Evolutionary conservation across 1,140 invertebrate species (phyloP).

Genomic region (Battus philenor): DNA sequence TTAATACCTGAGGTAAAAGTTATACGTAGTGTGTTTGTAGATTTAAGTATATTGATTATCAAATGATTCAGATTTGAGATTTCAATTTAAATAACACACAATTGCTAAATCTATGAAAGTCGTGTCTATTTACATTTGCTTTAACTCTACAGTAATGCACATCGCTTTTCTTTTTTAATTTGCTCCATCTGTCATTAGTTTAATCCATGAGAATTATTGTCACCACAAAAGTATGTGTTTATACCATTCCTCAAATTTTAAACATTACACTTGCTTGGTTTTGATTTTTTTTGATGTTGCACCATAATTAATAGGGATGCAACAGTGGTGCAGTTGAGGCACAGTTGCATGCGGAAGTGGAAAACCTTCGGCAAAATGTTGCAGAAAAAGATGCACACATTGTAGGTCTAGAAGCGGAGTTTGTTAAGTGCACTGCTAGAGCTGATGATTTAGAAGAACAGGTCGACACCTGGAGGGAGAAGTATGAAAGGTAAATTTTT

Average conservation of each 20-base stretch:
- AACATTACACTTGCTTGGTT: conserved; percentile 32
- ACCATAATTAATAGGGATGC: conserved; percentile 61
- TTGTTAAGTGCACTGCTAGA: conserved; percentile 87
- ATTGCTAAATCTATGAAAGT: too few relatives aligned
- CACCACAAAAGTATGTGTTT: conserved; percentile 3
- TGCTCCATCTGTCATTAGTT: conserved; percentile 23
- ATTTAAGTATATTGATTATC: too few relatives aligned
- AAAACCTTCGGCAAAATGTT: conserved; percentile 88
- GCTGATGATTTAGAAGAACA: conserved; percentile 89
- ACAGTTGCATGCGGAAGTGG: conserved; percentile 91
- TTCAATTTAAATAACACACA: too few relatives aligned
- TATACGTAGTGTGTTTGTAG: too few relatives aligned
- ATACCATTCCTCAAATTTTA: conserved; percentile 4
- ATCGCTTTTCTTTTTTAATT: conserved; percentile 47
- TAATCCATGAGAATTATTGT: conserved; percentile 4
- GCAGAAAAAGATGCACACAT: conserved; percentile 89
- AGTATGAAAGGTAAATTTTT: conserved; percentile 86
- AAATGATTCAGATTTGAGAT: too few relatives aligned
- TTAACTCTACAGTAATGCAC: conserved; percentile 28
- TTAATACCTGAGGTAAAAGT: too few relatives aligned
- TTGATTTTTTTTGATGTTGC: conserved; percentile 45
- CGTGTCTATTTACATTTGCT: too few relatives aligned
- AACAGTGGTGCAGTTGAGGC: conserved; percentile 73
- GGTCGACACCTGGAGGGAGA: conserved; percentile 91
- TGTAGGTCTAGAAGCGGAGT: conserved; percentile 89